These are phyloP conservation scores for Chiridota heheva DNA, from an alignment of 35 echinoderm and acorn worm species.

Conservation along the genomic window DNA sequence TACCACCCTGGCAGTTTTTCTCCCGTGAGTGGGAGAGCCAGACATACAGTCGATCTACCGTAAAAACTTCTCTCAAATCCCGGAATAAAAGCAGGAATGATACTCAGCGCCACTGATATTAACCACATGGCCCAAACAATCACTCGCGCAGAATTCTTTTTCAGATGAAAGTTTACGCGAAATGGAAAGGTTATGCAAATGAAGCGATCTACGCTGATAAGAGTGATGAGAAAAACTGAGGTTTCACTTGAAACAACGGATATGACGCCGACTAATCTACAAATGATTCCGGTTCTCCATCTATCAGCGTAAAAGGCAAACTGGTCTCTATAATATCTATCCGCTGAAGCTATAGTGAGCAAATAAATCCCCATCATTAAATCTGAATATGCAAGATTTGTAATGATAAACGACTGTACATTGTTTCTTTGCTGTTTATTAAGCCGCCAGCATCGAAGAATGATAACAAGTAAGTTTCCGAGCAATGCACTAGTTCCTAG, in stretches of 20 bases:
- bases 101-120: neutral
- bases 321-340: conserved; percentile 53
- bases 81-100: neutral
- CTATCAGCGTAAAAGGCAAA: conserved; percentile 62
- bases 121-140: conserved; percentile 15
- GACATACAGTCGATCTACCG: conserved; percentile 68
- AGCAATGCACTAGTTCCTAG: conserved; percentile 78
- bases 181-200: conserved; percentile 78
- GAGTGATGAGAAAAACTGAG: conserved; percentile 70
- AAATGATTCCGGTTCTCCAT: conserved; percentile 55
- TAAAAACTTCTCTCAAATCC: conserved; percentile 67
- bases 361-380: conserved; percentile 90
- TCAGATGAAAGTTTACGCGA: conserved; percentile 1
- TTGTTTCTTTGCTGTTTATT: conserved; percentile 37
- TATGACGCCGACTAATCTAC: conserved; percentile 63
- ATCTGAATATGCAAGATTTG: conserved; percentile 82
- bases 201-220: conserved; percentile 83
- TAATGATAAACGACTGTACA: conserved; percentile 73
- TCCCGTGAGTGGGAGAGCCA: conserved; percentile 56
- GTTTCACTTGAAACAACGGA: conserved; percentile 74
- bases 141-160: neutral
- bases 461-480: conserved; percentile 75
- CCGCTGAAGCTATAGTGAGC: conserved; percentile 78
- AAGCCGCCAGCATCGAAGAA: conserved; percentile 64
- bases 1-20: conserved; percentile 29